Percentiles rank a stretch among this genome's conserved stretches.
Evolutionary conservation across 2,113 vertebrate genomes (phyloP).

Genomic region (Oplegnathus fasciatus): DNA sequence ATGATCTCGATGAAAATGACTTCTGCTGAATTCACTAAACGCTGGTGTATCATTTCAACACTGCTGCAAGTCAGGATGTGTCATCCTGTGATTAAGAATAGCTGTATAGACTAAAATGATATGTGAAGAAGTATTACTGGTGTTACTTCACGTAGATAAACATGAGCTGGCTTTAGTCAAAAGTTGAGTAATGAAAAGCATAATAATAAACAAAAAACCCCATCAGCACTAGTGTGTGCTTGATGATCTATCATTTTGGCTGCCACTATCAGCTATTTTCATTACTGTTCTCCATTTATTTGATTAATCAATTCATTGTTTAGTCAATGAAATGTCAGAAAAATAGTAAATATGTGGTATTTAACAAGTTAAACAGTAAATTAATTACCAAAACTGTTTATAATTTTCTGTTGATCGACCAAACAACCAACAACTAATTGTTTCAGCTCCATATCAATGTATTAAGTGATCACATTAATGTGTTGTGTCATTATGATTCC

Average conservation of each 20-base stretch:
- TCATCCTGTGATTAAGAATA: background rate
- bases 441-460: background rate
- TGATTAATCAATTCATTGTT: background rate
- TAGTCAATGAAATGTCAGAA: background rate
- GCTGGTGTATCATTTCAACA: background rate
- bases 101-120: background rate
- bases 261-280: background rate
- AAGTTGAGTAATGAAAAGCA: background rate
- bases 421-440: no score
- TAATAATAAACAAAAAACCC: background rate
- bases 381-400: background rate
- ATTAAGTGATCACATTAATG: background rate
- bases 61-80: background rate
- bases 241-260: background rate
- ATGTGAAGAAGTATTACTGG: background rate
- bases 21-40: conserved; percentile 40
- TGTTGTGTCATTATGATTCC: background rate
- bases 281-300: background rate
- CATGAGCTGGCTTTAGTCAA: background rate
- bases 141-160: background rate
- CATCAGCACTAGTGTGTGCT: background rate
- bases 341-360: background rate
- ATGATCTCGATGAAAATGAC: background rate
- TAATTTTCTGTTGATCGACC: no score
- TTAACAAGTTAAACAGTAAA: background rate